Evolutionary conservation across 2,113 vertebrate species (phyloP).

Genomic region (Mirza zaza): DNA sequence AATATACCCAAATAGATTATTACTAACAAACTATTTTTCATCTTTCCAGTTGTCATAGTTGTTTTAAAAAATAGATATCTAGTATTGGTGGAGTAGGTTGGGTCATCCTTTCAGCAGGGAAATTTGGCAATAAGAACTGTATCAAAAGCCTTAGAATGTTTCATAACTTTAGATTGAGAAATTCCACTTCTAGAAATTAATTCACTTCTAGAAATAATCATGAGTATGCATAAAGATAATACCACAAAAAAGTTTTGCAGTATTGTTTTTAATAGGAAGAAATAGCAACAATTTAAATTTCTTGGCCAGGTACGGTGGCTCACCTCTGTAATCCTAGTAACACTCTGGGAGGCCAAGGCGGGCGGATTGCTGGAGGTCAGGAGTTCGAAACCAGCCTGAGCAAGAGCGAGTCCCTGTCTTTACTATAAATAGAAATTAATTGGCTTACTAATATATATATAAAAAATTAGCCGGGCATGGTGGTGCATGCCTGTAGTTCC

Average conservation of each 20-base stretch:
- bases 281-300: not conserved
- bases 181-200: conserved; percentile 63
- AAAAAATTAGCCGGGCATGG: too few species aligned
- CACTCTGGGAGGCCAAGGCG: too few species aligned
- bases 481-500: too few species aligned
- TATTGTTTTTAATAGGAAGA: conserved; percentile 41
- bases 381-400: too few species aligned
- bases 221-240: conserved; percentile 15
- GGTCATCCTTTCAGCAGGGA: conserved; percentile 15
- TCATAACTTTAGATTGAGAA: conserved; percentile 56
- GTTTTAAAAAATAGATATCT: not conserved
- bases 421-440: too few species aligned
- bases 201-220: conserved; percentile 58
- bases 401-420: too few species aligned
- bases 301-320: too few species aligned
- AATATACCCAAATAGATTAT: not conserved
- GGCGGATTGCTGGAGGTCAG: too few species aligned
- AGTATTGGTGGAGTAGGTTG: conserved; percentile 13
- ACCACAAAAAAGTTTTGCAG: conserved; percentile 33
- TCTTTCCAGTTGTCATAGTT: not conserved
- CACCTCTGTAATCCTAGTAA: too few species aligned
- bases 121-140: conserved; percentile 62
- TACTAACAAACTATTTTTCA: not conserved
- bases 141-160: conserved; percentile 59
- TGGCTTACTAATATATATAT: too few species aligned